phyloP scores from a whole-genome alignment of 2,888 invertebrate genomes.

The Margaritifera margaritifera region DNA sequence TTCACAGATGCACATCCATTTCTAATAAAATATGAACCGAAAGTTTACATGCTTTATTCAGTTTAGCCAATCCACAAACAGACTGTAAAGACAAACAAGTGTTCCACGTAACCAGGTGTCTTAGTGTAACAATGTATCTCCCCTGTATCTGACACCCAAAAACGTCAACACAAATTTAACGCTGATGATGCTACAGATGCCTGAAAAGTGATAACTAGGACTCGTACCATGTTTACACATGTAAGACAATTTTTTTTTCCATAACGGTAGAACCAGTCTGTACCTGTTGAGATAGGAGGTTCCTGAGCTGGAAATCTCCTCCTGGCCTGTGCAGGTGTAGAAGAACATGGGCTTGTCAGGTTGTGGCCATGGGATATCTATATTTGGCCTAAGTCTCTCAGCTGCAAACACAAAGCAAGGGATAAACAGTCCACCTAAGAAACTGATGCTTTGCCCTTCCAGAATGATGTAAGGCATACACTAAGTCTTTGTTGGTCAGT shows the following conservation, averaged over 20 bases:
- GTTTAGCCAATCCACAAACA: too few species aligned
- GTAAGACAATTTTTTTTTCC: background rate
- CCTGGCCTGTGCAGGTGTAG: slow-evolving; percentile 95
- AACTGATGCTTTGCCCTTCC: background rate
- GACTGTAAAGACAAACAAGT: too few species aligned
- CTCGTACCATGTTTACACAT: background rate
- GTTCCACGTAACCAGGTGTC: too few species aligned
- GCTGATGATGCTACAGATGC: too few species aligned
- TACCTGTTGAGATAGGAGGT: slow-evolving; percentile 94
- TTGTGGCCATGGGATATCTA: slow-evolving; percentile 97
- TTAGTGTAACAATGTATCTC: too few species aligned
- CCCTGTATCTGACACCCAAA: too few species aligned
- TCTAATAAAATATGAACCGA: too few species aligned
- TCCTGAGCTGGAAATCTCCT: slow-evolving; percentile 98
- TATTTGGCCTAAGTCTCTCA: slow-evolving; percentile 85
- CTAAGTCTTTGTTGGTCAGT: background rate
- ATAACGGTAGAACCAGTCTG: background rate
- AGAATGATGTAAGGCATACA: background rate
- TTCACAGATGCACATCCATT: too few species aligned
- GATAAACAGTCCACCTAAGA: background rate
- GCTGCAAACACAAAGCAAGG: slow-evolving; percentile 75
- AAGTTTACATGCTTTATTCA: too few species aligned
- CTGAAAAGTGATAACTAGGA: too few species aligned
- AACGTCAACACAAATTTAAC: too few species aligned
- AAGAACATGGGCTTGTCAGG: slow-evolving; percentile 99